A percentile compares a stretch with the other conserved stretches of the same genome.
These are phyloP conservation scores for Raja brachyura DNA, from an alignment of 2,113 vertebrate species.

Conservation along the genomic window DNA sequence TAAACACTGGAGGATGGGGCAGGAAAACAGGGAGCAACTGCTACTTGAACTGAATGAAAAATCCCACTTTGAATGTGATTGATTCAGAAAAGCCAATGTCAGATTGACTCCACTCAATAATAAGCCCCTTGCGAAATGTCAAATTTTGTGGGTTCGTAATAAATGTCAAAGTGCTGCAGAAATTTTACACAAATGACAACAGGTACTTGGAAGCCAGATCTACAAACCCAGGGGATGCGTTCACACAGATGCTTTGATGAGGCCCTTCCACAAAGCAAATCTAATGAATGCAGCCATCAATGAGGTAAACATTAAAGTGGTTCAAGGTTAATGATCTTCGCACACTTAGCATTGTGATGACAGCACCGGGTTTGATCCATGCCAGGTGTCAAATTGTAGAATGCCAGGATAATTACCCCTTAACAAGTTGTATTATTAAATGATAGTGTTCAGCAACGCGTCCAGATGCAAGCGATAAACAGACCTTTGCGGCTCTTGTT, in stretches of 20 bases:
- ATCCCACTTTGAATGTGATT: neutral
- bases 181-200: neutral
- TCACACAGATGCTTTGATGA: neutral
- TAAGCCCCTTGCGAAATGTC: slow-evolving; percentile 4
- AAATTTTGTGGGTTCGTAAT: slow-evolving; percentile 14
- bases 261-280: neutral
- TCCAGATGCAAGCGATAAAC: neutral
- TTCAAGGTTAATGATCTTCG: slow-evolving; percentile 25
- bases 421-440: neutral
- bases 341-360: neutral
- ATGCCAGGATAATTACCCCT: neutral
- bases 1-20: too few species aligned
- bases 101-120: slow-evolving; percentile 11
- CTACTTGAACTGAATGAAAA: neutral
- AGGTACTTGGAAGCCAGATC: neutral
- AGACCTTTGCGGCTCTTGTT: neutral
- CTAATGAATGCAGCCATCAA: neutral
- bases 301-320: neutral
- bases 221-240: neutral
- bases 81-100: neutral
- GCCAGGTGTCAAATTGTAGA: neutral
- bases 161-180: neutral
- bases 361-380: neutral
- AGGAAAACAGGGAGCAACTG: neutral
- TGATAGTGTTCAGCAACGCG: neutral